Evolutionary conservation across 2,888 invertebrate genomes (phyloP).

Genomic region (Mylabris sibirica): DNA sequence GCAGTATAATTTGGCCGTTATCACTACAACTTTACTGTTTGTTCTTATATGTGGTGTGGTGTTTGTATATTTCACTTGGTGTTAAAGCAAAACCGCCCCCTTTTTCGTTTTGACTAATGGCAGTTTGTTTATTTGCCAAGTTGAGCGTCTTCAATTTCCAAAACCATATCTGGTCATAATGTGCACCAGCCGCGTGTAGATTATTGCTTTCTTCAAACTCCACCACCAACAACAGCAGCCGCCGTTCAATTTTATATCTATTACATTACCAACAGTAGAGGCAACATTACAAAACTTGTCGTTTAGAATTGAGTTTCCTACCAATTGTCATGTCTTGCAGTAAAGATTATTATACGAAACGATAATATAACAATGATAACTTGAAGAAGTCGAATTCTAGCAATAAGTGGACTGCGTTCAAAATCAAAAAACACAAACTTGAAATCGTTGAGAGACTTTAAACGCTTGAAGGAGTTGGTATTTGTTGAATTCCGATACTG

Average conservation of each 20-base stretch:
- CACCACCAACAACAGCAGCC: constrained; percentile 41
- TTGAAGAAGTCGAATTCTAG: neutral
- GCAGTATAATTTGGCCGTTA: constrained; percentile 59
- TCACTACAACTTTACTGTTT: constrained; percentile 42
- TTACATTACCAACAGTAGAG: constrained; percentile 42
- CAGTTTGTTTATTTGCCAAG: constrained; percentile 56
- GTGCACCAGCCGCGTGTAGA: constrained; percentile 55
- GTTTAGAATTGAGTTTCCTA: constrained; percentile 43
- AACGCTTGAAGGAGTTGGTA: neutral
- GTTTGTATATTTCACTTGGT: neutral
- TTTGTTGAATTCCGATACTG: neutral
- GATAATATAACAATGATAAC: neutral
- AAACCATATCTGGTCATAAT: constrained; percentile 56
- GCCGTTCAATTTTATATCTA: constrained; percentile 54
- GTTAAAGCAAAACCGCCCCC: constrained; percentile 22
- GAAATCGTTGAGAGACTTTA: neutral
- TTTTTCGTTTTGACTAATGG: constrained; percentile 53
- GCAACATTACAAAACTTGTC: constrained; percentile 42
- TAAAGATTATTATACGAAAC: neutral
- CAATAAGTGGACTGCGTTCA: neutral
- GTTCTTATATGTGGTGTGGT: constrained; percentile 32
- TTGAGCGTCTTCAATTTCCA: constrained; percentile 44
- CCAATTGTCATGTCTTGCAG: constrained; percentile 17
- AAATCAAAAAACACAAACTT: constrained; percentile 2
- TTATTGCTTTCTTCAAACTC: constrained; percentile 57